Percentiles rank a stretch among this genome's conserved stretches.
phyloP scores from a whole-genome alignment of 2,888 invertebrate genomes.

The Hyalella azteca region DNA sequence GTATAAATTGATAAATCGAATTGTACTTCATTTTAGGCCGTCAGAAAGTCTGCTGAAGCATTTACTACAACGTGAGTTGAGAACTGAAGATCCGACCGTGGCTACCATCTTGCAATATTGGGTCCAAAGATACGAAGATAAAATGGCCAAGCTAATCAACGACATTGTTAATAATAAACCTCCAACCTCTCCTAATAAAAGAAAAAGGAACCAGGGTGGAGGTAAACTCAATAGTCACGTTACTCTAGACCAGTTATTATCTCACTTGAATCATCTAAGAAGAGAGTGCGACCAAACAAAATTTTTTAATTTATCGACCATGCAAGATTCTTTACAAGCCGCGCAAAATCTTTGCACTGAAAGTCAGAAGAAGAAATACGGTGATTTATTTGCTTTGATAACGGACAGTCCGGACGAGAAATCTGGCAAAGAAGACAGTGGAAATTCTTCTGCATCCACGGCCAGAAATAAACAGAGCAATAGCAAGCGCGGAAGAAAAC shows the following conservation, averaged over 20 bases:
- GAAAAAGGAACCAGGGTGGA: constrained; percentile 72
- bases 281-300: constrained; percentile 66
- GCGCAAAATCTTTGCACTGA: constrained; percentile 88
- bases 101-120: constrained; percentile 90
- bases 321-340: constrained; percentile 86
- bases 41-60: constrained; percentile 84
- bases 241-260: constrained; percentile 77
- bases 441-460: constrained; percentile 49
- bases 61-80: constrained; percentile 72
- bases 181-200: constrained; percentile 83
- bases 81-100: constrained; percentile 70
- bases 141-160: constrained; percentile 68
- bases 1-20: not conserved
- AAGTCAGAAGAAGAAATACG: constrained; percentile 78
- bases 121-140: constrained; percentile 91
- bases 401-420: constrained; percentile 47
- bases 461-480: constrained; percentile 50
- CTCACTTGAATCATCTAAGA: constrained; percentile 90
- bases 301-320: constrained; percentile 62
- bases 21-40: constrained; percentile 68
- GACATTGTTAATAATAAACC: constrained; percentile 69
- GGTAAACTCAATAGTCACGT: constrained; percentile 51
- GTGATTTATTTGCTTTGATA: constrained; percentile 81
- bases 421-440: constrained; percentile 47
- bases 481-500: constrained; percentile 56